Conservation (phyloP, 2,113 vertebrate genomes). For the Pogona vitticeps region DNA sequence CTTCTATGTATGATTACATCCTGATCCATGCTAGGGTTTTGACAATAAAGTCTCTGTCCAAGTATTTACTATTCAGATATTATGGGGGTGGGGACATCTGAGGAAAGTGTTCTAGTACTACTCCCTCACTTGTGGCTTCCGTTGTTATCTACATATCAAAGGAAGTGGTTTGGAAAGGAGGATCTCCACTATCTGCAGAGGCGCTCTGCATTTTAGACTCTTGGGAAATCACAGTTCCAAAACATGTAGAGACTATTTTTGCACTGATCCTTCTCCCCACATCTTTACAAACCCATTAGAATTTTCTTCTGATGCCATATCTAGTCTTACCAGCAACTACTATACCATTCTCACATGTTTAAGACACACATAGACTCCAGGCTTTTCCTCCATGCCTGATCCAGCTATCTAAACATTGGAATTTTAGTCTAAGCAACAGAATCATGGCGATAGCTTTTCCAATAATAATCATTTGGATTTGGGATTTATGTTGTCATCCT, state of each 20-base stretch:
- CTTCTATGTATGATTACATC: background rate
- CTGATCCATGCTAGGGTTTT: background rate
- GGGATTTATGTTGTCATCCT: background rate
- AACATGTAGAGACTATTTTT: background rate
- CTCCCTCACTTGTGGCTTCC: background rate
- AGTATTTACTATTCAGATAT: background rate
- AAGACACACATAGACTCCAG: background rate
- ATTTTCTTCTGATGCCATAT: no score
- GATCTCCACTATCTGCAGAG: background rate
- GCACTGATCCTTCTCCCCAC: background rate
- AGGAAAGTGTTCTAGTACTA: background rate
- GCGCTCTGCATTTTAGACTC: background rate
- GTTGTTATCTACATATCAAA: background rate
- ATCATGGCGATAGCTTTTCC: background rate
- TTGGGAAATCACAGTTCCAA: background rate
- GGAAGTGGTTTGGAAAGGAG: background rate
- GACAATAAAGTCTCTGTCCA: background rate
- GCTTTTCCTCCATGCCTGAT: background rate
- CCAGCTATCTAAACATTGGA: background rate
- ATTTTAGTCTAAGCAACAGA: background rate
- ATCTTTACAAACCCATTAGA: background rate
- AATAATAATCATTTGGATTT: background rate
- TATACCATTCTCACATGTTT: background rate
- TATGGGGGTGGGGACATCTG: background rate
- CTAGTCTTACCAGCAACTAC: background rate